Base-by-base conservation (phyloP, 2,113 vertebrate species). In the Atractosteus spatula region DNA sequence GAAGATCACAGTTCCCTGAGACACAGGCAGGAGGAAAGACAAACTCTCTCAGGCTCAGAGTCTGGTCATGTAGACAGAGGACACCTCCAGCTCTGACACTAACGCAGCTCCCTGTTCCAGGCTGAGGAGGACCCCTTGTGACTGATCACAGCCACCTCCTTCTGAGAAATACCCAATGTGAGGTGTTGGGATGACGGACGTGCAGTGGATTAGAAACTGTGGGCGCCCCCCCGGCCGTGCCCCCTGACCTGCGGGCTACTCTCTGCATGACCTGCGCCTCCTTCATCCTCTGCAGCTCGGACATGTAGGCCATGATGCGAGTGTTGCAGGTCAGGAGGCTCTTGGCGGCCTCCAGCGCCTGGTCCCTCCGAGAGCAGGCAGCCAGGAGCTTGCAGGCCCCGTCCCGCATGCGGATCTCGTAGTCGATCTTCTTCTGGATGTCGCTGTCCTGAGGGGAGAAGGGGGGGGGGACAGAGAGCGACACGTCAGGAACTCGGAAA, bases 351-450 rank as follows among this genome's bases (percentile, higher is more conserved):
- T 96, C 95, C 80, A 98, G 82, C 0, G 95, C 89, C 83, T 98
- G 96, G 66, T 95, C 95, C 51, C 90, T 86, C 82, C 96, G 96
- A 2, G 95, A 94, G 73, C 96, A 97, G 6, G 95, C 96, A 0
- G 92, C 94, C 89, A 98, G 87, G 64, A 98, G 88, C 85, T 96
- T 97, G 79, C 95, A 94, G 16, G 96, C 93, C 0, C 95, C 96
- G 8, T 97, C 96, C 0, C 95, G 93, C 92, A 97, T 95, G 41
- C 96, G 91, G 85, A 98, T 94, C 90, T 98, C 96, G 70, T 96
- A 93, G 84, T 98, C 96, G 2, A 98, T 93, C 79, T 95, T 95
- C 83, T 94, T 94, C 88, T 97, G 95, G 81, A 97, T 89, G 82
- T 96, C 95, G 0, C 94, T 95, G 88, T 97, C 96, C 96, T 98